Base-by-base conservation (phyloP, 2,113 vertebrate species). In the Merops nubicus region DNA sequence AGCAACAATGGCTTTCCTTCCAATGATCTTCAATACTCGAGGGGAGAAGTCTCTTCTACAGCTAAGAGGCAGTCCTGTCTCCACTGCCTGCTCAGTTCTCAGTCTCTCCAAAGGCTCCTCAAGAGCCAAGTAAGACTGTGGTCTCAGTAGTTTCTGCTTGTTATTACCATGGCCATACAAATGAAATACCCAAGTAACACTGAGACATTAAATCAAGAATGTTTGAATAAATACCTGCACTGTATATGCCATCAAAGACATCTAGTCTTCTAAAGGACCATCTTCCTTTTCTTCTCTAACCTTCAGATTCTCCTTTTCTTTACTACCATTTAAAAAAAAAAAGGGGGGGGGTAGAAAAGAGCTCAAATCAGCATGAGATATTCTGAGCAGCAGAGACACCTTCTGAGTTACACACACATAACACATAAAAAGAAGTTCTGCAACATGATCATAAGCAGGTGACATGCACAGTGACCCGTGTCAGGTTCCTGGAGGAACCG, bases 301-400 rank as follows among this genome's bases (percentile, higher is more conserved):
- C 77, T 96, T 97, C 94, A 98, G 94, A 12, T 33, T 98, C 92
- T 98, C 97, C 73, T 98, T 98, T 93, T 98, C 98, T 50, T 9
- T 48, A 19, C 67, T 69, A 45, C 34, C 36, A 50, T 33, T n/a
- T n/a, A 16, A 45, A 36, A 11, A 45, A 92, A 48, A 62, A 6
- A 8, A 22, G 6, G 1, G 3, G 10, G 21, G 5, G 1, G 6
- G 5, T 12, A 11, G 20, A 5, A 77, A 74, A 68, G 82, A 68
- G 9, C 17, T 42, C 51, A 38, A 23, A 86, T 93, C 85, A 85
- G 33, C 5, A 5, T 67, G 47, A 43, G 40, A 34, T 19, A 33
- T 2, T 17, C 28, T 34, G 48, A 73, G 65, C 48, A 94, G 54
- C 50, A 79, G 40, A 47, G 65, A 50, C 20, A 26, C 2, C 5